These are phyloP conservation scores for Rhinopomastus cyanomelas DNA, from an alignment of 2,113 vertebrate genomes.

Conservation along the genomic window DNA sequence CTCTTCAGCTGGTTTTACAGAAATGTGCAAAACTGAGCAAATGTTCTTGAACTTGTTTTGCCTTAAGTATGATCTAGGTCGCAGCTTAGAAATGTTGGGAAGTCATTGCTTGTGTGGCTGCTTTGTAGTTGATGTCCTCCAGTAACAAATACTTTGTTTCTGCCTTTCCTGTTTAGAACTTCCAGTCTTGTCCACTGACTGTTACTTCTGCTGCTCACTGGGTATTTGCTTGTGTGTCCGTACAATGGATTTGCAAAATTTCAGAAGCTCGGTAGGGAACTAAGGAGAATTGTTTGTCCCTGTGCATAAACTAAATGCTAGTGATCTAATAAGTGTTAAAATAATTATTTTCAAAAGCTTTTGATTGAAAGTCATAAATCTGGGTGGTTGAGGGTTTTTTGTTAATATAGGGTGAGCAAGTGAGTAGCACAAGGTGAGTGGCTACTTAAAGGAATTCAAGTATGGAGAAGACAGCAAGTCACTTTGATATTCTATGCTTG, in stretches of 20 bases:
- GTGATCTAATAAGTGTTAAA: neutral
- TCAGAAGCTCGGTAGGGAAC: neutral
- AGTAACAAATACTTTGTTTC: neutral
- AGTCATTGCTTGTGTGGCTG: neutral
- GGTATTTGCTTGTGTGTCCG: neutral
- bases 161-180: neutral
- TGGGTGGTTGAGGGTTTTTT: neutral
- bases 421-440: no score
- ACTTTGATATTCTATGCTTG: conserved; percentile 22
- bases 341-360: neutral
- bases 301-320: neutral
- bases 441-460: neutral
- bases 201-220: neutral
- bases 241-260: conserved; percentile 2
- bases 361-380: neutral
- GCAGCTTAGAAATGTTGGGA: neutral
- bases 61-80: neutral
- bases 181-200: neutral
- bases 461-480: neutral
- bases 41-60: neutral
- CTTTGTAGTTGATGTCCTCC: neutral
- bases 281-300: neutral
- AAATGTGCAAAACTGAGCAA: neutral
- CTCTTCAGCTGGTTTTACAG: neutral
- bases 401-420: neutral